A percentile compares a stretch with the other conserved stretches of the same genome.
phyloP scores from a whole-genome alignment of 2,888 invertebrate species.

The Tanytarsus gracilentus region DNA sequence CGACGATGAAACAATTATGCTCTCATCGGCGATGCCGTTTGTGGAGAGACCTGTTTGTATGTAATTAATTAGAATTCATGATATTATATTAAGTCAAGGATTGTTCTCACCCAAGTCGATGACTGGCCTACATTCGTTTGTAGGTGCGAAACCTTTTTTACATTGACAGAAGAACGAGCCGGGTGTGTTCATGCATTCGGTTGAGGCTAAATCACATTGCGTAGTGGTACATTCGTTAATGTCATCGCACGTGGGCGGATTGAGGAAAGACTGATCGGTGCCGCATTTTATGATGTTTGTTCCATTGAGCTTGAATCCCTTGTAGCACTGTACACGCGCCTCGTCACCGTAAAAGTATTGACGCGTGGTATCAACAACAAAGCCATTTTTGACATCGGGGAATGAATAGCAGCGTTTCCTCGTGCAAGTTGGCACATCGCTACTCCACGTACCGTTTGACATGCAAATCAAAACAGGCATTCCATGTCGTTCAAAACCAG shows the following conservation, averaged over 20 bases:
- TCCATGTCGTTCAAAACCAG: conserved; percentile 79
- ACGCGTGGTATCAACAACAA: conserved; percentile 67
- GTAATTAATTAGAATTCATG: neutral
- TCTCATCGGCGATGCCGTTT: conserved; percentile 83
- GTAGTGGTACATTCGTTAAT: conserved; percentile 83
- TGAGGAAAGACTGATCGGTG: conserved; percentile 70
- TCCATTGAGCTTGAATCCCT: conserved; percentile 79
- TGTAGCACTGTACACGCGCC: conserved; percentile 82
- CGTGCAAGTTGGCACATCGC: conserved; percentile 77
- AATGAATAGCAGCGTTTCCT: conserved; percentile 52
- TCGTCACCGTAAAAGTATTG: conserved; percentile 81
- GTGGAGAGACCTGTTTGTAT: conserved; percentile 43
- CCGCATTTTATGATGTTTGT: conserved; percentile 78
- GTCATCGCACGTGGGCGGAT: conserved; percentile 82
- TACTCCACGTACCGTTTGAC: conserved; percentile 94
- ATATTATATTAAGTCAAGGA: conserved; percentile 30
- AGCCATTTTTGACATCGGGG: conserved; percentile 79
- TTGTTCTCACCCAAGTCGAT: conserved; percentile 62
- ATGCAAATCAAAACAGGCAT: conserved; percentile 86
- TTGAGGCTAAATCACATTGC: conserved; percentile 83
- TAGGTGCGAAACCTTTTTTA: conserved; percentile 70
- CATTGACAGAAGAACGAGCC: conserved; percentile 88
- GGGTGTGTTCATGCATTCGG: conserved; percentile 79
- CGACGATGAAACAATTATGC: conserved; percentile 73
- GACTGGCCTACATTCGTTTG: conserved; percentile 81